These are phyloP conservation scores for Thera britannica DNA, from an alignment of 2,888 invertebrate genomes.

Conservation along the genomic window DNA sequence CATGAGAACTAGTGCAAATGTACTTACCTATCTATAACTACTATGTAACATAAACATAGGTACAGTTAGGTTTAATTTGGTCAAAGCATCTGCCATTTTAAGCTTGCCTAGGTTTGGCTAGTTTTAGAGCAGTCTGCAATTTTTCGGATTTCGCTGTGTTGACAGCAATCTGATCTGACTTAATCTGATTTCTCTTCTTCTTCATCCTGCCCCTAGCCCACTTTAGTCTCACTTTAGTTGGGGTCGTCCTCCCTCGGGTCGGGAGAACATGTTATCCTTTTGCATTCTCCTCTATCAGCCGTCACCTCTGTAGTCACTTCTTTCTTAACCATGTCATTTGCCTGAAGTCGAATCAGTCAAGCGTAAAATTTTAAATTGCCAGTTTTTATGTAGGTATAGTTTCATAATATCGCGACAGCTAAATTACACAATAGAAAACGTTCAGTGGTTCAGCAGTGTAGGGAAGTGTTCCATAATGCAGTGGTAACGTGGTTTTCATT, in stretches of 20 bases:
- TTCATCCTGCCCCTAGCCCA: no score
- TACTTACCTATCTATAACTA: no score
- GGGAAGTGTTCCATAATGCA: neutral
- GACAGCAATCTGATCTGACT: neutral
- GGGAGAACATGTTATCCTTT: no score
- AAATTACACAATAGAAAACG: neutral
- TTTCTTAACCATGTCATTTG: no score
- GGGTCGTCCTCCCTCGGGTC: no score
- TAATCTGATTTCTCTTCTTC: no score
- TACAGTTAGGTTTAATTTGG: neutral
- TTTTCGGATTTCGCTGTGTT: neutral
- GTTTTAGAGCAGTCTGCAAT: constrained; percentile 1
- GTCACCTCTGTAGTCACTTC: no score
- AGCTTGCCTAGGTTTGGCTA: neutral
- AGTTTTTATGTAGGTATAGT: neutral
- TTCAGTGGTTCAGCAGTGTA: neutral
- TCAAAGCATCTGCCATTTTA: no score
- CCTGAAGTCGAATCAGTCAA: neutral
- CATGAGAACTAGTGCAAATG: no score
- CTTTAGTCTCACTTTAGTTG: no score
- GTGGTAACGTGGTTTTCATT: neutral
- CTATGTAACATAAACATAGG: no score
- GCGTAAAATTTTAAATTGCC: neutral
- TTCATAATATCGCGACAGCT: constrained; percentile 3
- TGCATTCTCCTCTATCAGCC: no score